Evolutionary conservation across 2,888 invertebrate species (phyloP).

Genomic region (Tinea trinotella): DNA sequence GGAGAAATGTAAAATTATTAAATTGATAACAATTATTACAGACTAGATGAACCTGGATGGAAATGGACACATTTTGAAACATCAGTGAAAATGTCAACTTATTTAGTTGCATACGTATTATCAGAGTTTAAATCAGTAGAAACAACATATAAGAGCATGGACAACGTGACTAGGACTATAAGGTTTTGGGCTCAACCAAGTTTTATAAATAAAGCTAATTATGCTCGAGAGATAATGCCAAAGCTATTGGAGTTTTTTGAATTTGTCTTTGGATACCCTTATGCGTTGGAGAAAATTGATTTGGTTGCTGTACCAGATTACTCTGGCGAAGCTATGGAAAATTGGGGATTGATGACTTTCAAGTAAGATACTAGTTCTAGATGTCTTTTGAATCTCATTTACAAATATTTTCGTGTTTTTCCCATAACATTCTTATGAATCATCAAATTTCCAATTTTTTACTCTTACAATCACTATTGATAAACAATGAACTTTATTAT

Average conservation of each 20-base stretch:
- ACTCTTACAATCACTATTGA: background rate
- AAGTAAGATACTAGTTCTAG: too few species aligned
- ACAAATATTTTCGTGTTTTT: background rate
- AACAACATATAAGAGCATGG: slow-evolving; percentile 46
- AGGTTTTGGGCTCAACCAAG: slow-evolving; percentile 79
- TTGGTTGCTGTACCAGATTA: slow-evolving; percentile 85
- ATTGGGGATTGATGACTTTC: slow-evolving; percentile 79
- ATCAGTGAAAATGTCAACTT: slow-evolving; percentile 89
- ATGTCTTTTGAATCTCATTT: too few species aligned
- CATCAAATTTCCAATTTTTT: background rate
- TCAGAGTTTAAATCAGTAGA: slow-evolving; percentile 77
- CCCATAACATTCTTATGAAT: background rate
- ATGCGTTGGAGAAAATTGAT: slow-evolving; percentile 77
- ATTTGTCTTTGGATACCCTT: slow-evolving; percentile 71
- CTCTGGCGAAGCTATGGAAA: slow-evolving; percentile 83
- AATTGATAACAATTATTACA: too few species aligned
- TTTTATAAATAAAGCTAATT: slow-evolving; percentile 52
- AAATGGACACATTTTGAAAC: slow-evolving; percentile 84
- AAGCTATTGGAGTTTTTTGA: slow-evolving; percentile 72
- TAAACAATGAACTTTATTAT: too few species aligned
- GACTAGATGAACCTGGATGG: slow-evolving; percentile 71
- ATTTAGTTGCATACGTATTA: slow-evolving; percentile 86
- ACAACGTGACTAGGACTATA: slow-evolving; percentile 59
- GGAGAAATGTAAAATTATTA: too few species aligned
- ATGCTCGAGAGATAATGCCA: slow-evolving; percentile 71